Base-by-base conservation (phyloP, 53 echinoderm and acorn worm genomes). In the Astropecten irregularis region DNA sequence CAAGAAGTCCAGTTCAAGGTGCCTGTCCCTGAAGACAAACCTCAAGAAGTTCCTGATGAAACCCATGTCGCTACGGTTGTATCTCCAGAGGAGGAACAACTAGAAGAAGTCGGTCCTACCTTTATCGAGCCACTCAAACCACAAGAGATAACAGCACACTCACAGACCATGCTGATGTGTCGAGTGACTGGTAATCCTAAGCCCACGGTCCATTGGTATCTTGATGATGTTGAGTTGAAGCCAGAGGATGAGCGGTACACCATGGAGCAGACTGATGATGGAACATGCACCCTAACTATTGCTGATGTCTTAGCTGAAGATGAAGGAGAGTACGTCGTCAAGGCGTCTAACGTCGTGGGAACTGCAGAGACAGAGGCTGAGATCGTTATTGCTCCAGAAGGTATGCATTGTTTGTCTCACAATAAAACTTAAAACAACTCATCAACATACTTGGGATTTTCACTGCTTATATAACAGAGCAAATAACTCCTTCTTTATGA, bases 341-440 rank as follows among this genome's bases (percentile, higher is more conserved):
- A 90, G 46, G 99, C 99, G 66, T 49, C 85, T 73, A 99, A 99
- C 72, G 84, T 69, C 4, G 88, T 74, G 53, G 99, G 99, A 30
- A 79, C 56, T 13, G 79, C 60, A 10, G 47, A 59, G 56, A 79
- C 79, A 0, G 79, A 79, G 22, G 79, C 79, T 47, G 79, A 79
- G 79, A 62, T 79, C 28, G 46, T 79, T 19, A 29, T 79, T 30
- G 62, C 79, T n/a, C 48, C 60, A 79, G 79, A 79, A 62, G 61
- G 79, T 79, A 79, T 62, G 79, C 61, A 44, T 47, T 33, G 4
- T 25, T 76, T 14, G 38, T 47, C 29, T 62, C 1, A 18, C 36
- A 44, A 28, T 16, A 77, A 18, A 3, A n/a, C 2, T 26, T 36
- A 0, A 29, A 36, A 14, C 2, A 14, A 57, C 40, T 40, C 10